These are phyloP conservation scores for Arnoldichthys spilopterus DNA, from an alignment of 2,797 vertebrate species.

Conservation along the genomic window DNA sequence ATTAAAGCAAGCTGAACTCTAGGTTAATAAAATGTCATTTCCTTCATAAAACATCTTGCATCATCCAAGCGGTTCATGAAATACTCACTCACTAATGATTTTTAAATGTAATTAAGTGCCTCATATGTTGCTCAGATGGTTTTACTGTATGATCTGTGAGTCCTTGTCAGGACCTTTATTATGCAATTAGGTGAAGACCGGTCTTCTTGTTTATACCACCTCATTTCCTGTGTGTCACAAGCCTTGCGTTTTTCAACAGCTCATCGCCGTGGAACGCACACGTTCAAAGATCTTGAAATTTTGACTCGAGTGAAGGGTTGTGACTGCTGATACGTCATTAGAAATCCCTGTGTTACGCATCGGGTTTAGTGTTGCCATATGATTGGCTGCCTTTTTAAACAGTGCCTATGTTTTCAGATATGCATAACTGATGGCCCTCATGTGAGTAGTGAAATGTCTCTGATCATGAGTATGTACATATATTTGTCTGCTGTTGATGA, in stretches of 20 bases:
- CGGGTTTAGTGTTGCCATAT: not conserved
- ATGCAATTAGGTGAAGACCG: not conserved
- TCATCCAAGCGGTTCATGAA: too few species aligned
- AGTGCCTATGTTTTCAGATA: not conserved
- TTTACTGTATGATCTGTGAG: not conserved
- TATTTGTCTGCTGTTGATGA: not conserved
- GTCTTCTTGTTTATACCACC: not conserved
- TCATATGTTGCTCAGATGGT: not conserved
- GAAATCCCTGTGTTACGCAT: not conserved
- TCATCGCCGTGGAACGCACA: conserved; percentile 27
- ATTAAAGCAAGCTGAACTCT: too few species aligned
- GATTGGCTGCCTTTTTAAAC: not conserved
- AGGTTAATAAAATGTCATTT: too few species aligned
- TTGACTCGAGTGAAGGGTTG: not conserved
- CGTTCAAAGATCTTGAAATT: not conserved
- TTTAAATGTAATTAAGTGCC: not conserved
- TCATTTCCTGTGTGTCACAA: conserved; percentile 20
- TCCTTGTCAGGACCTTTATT: not conserved
- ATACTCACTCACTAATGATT: too few species aligned
- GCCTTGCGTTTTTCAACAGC: not conserved
- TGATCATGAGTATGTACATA: not conserved
- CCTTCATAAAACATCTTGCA: not conserved
- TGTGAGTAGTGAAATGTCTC: conserved; percentile 21
- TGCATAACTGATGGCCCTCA: not conserved
- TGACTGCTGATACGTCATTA: not conserved